phyloP scores from a whole-genome alignment of 2,797 vertebrate species.

The Mus caroli region DNA sequence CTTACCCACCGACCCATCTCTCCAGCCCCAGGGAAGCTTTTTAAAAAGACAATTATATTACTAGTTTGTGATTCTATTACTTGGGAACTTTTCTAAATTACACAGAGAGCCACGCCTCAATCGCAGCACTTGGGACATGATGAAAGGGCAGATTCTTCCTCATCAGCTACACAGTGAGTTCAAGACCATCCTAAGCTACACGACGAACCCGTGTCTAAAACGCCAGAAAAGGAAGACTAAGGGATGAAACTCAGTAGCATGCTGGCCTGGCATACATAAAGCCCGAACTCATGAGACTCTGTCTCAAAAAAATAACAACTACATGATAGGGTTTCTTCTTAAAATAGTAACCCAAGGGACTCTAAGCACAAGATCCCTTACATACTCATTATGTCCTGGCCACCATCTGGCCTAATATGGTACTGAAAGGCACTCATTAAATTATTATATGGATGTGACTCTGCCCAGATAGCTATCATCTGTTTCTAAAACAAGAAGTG shows the following conservation, averaged over 20 bases:
- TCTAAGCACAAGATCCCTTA: neutral
- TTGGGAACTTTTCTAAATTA: neutral
- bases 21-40: no score
- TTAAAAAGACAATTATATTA: constrained; percentile 25
- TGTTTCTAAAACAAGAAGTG: constrained; percentile 59
- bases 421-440: neutral
- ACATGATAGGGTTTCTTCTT: neutral
- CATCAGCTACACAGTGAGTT: neutral
- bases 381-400: neutral
- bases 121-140: neutral
- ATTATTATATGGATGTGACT: neutral
- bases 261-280: neutral
- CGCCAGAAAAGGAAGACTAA: neutral
- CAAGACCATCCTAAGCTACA: neutral
- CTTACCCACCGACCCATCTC: no score
- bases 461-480: neutral
- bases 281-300: neutral
- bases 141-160: neutral
- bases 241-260: neutral
- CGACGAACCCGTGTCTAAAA: neutral
- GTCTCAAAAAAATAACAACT: neutral
- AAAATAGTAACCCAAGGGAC: neutral
- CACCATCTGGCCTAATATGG: neutral
- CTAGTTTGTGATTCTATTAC: constrained; percentile 7
- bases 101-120: neutral